These are phyloP conservation scores for Thumatha senex DNA, from an alignment of 2,888 invertebrate species.

Conservation along the genomic window DNA sequence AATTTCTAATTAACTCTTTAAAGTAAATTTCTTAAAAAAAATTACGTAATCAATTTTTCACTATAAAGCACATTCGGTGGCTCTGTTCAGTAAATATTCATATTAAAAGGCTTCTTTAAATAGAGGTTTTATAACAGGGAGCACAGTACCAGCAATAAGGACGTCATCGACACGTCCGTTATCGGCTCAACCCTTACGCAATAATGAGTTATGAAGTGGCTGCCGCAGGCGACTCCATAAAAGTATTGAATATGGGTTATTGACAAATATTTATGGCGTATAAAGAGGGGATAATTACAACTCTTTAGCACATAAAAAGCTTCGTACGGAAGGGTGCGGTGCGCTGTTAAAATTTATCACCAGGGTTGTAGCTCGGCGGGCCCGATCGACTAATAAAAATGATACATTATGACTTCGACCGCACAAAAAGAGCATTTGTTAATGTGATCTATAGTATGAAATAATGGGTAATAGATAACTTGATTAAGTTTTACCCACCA, in stretches of 20 bases:
- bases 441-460: constrained; percentile 26
- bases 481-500: constrained; percentile 2
- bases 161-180: constrained; percentile 56
- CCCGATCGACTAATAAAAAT: constrained; percentile 52
- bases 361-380: constrained; percentile 64
- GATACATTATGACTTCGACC: constrained; percentile 42
- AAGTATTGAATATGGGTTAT: constrained; percentile 79
- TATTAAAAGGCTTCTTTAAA: not conserved
- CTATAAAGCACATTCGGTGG: not conserved
- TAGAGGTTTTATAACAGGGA: constrained; percentile 1
- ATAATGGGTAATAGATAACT: constrained; percentile 13
- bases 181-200: constrained; percentile 66
- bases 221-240: constrained; percentile 76
- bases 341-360: constrained; percentile 75
- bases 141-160: constrained; percentile 49
- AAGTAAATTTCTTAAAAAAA: no score
- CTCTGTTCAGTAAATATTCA: not conserved
- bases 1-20: no score
- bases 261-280: constrained; percentile 83
- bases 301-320: constrained; percentile 81
- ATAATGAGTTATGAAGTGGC: constrained; percentile 77
- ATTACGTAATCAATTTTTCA: not conserved
- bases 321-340: constrained; percentile 70
- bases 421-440: constrained; percentile 37
- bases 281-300: constrained; percentile 83